phyloP scores from a whole-genome alignment of 2,113 vertebrate species.

The Deroptyus accipitrinus region DNA sequence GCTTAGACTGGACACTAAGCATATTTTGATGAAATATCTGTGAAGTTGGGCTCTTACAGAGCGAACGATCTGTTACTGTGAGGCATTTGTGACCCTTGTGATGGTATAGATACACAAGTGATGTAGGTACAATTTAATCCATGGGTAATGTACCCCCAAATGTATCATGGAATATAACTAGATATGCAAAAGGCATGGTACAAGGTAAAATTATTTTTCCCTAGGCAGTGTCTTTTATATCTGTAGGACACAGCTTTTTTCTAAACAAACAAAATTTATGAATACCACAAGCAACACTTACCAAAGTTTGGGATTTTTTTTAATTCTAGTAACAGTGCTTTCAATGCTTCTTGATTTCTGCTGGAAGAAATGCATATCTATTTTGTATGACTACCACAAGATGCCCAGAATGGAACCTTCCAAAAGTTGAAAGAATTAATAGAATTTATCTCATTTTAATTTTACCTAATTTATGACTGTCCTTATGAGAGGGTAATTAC shows the following conservation, averaged over 20 bases:
- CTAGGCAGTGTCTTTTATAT: not conserved
- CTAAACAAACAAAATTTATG: not conserved
- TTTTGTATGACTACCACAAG: not conserved
- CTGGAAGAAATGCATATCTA: fast-evolving
- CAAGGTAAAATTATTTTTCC: not conserved
- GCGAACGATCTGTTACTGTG: not conserved
- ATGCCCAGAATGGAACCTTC: not conserved
- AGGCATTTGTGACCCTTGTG: not conserved
- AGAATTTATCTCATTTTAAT: not conserved
- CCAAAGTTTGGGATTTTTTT: not conserved
- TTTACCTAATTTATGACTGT: not conserved
- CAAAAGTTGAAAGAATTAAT: not conserved
- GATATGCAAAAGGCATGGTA: not conserved
- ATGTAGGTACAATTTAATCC: not conserved
- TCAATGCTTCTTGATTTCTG: not conserved
- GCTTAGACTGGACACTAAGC: not conserved
- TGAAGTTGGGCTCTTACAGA: not conserved
- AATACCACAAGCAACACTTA: not conserved
- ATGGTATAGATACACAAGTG: not conserved
- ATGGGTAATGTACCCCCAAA: not conserved
- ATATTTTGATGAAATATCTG: not conserved
- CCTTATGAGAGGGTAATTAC: not conserved
- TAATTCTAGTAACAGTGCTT: not conserved
- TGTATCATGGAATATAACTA: not conserved
- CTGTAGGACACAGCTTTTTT: not conserved